Evolutionary conservation across 2,113 vertebrate species (phyloP), one percentile per base, ranked within the genome.

Genomic region (Salvelinus namaycush): DNA sequence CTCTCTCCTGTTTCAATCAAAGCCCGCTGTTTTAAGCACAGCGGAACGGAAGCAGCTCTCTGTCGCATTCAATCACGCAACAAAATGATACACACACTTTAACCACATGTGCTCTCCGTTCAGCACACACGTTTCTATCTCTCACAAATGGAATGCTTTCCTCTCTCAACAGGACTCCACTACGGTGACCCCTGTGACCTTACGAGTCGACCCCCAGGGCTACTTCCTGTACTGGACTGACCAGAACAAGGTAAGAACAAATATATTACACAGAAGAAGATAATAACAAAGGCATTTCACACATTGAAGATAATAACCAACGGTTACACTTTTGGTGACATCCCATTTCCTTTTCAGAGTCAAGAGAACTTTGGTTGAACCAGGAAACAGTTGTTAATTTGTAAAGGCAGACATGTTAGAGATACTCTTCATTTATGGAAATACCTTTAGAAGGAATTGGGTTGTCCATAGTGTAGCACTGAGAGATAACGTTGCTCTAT

Each of bases 221-320:
- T 97, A 97, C 94, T 99, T 97, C 95, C 94, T 99, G 75, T 97
- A 97, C 75, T 99, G 97, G 97, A 97, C 95, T 3, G 97, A 99
- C 91, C 97, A 98, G 88, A 99, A 96, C 86, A 99, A 99, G 96
- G 97, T 98, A 93, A 95, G 92, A 62, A 5, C 51, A 54, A 54
- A 54, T 14, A 54, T 54, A 51, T 51, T 16, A 16, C 49, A 51
- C 14, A 51, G 49, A 51, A 51, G 49, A 51, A 54, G 49, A 54
- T 13, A 16, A 54, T 54, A 54, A 4, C 49, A 54, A 54, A 54
- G 12, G 9, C 0, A 54, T 54, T 18, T 12, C 49, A 54, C 16
- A 14, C 27, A 66, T 27, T 5, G 24, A 29, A 66, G 64, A 54
- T 54, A 0, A 54, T 51, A 51, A 51, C 49, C 34, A 34, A 34